Evolutionary conservation across 2,888 invertebrate genomes (phyloP).

Genomic region (Drosophila quinaria): DNA sequence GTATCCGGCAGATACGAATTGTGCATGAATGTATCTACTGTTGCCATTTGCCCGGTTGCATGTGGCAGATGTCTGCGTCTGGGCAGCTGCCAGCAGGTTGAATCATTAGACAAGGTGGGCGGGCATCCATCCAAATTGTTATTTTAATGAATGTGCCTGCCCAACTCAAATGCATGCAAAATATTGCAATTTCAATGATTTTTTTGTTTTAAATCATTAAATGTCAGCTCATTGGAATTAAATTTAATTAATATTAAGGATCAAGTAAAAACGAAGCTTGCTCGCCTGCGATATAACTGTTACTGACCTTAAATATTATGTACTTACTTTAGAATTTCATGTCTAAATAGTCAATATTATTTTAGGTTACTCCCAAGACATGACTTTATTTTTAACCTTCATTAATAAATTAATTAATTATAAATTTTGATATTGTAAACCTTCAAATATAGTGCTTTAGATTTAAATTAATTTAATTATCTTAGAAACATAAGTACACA

Average conservation of each 20-base stretch:
- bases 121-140: conserved; percentile 9
- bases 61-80: conserved; percentile 24
- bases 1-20: conserved; percentile 25
- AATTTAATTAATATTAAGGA: background rate
- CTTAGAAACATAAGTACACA: no score
- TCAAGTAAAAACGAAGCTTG: background rate
- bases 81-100: conserved; percentile 56
- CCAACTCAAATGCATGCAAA: background rate
- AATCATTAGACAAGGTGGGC: conserved; percentile 47
- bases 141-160: background rate
- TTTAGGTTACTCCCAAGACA: no score
- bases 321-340: no score
- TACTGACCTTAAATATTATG: no score
- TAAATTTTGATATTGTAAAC: no score
- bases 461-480: no score
- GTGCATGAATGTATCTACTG: conserved; percentile 25
- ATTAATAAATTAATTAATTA: no score
- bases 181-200: background rate
- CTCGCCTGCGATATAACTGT: background rate
- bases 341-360: no score
- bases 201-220: background rate
- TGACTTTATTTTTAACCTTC: no score
- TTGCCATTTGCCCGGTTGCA: conserved; percentile 11
- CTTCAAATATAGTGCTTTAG: no score
- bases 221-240: background rate